Percentiles rank a stretch among this genome's conserved stretches.
Conservation (phyloP, 2,113 vertebrate genomes). For the Megalops atlanticus region DNA sequence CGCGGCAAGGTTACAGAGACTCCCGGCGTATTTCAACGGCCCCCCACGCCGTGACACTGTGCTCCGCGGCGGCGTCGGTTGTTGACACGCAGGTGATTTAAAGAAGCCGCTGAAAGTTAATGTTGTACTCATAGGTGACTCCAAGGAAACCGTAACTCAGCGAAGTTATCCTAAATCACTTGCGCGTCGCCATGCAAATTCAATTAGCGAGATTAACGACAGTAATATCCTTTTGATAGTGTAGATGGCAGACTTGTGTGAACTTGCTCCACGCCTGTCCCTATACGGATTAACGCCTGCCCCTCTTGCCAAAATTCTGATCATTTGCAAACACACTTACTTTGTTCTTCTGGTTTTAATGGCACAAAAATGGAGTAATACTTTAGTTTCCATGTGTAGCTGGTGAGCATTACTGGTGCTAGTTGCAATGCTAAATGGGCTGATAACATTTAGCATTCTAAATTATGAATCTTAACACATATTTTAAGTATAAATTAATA, state of each 20-base stretch:
- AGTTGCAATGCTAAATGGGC: too few relatives aligned
- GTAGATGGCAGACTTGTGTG: neutral
- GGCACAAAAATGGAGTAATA: too few relatives aligned
- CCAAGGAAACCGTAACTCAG: conserved; percentile 21
- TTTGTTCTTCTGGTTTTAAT: too few relatives aligned
- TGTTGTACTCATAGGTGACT: conserved; percentile 55
- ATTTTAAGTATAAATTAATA: too few relatives aligned
- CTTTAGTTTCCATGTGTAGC: too few relatives aligned
- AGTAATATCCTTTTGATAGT: conserved; percentile 40
- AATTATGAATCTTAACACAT: too few relatives aligned
- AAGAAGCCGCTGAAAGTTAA: conserved; percentile 54
- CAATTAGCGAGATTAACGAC: conserved; percentile 55
- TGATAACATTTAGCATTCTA: too few relatives aligned
- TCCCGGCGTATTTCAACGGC: conserved; percentile 58
- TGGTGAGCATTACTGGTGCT: too few relatives aligned
- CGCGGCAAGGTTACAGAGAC: conserved; percentile 38
- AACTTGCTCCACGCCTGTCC: conserved; percentile 9
- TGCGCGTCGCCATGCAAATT: conserved; percentile 55
- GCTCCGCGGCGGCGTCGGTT: conserved; percentile 41
- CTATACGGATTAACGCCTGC: neutral
- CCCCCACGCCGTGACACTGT: conserved; percentile 5
- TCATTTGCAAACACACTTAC: too few relatives aligned
- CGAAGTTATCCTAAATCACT: conserved; percentile 57
- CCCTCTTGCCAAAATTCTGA: too few relatives aligned
- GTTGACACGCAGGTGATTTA: conserved; percentile 52